These are phyloP conservation scores for Drosophila chauvacae DNA, from an alignment of 1,140 invertebrate species.

Conservation along the genomic window DNA sequence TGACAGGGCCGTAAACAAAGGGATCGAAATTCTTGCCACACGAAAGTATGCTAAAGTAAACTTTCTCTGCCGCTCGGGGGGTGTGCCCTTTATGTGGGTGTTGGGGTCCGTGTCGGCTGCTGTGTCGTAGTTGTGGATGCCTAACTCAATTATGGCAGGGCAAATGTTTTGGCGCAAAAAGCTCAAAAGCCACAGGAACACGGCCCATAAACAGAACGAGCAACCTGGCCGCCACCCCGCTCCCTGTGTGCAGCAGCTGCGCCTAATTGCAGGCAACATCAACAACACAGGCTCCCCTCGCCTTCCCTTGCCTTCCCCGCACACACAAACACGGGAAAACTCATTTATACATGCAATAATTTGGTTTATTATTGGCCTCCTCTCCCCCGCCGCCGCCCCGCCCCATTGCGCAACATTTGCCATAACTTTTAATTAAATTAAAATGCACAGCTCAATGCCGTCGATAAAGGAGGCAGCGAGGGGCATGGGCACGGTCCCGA, in stretches of 20 bases:
- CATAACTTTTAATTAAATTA: conserved; percentile 83
- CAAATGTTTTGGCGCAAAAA: conserved; percentile 76
- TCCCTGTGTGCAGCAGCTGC: conserved; percentile 58
- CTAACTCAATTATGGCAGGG: conserved; percentile 77
- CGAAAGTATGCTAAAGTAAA: conserved; percentile 68
- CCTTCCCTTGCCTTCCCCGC: neutral
- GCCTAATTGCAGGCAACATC: conserved; percentile 76
- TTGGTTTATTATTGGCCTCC: conserved; percentile 78
- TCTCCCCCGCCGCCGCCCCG: conserved; percentile 23
- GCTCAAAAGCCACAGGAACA: conserved; percentile 77
- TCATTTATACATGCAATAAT: conserved; percentile 83
- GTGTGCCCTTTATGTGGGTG: neutral
- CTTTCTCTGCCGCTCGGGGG: conserved; percentile 14
- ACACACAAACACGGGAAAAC: conserved; percentile 59
- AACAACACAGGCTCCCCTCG: conserved; percentile 22
- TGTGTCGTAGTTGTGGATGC: conserved; percentile 50
- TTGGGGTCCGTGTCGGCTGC: conserved; percentile 13
- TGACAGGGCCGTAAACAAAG: conserved; percentile 61
- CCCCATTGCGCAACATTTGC: conserved; percentile 68
- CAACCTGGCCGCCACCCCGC: conserved; percentile 8
- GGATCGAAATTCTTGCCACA: conserved; percentile 43
- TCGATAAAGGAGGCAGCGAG: conserved; percentile 7
- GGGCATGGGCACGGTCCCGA: neutral
- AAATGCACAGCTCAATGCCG: conserved; percentile 77
- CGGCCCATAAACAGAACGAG: conserved; percentile 58